Base-by-base conservation (phyloP, 35 echinoderm and acorn worm genomes). In the Apostichopus californicus region DNA sequence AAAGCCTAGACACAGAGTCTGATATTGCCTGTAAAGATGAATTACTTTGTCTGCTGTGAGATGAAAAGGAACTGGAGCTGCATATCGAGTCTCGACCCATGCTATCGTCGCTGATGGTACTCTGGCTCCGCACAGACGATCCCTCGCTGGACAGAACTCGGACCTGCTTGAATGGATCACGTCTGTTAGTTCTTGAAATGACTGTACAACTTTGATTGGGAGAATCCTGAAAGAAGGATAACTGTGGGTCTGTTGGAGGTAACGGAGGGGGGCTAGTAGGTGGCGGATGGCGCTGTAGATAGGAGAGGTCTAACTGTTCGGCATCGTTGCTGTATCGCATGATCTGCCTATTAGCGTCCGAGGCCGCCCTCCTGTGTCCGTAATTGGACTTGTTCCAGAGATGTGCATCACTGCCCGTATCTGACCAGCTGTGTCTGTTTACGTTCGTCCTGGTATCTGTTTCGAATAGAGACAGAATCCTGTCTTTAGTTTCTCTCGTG, bases 31-130 rank as follows among this genome's bases (percentile, higher is more conserved):
- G 17, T 53, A 82, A 57, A 82, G 80, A 82, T 53, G 80, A 82
- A 57, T 87, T 87, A 87, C 86, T 87, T 63, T 89, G 61, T 55
- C 86, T 89, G 15, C 61, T 72, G 55, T 59, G 81, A 58, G 81
- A 85, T 57, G 81, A 85, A 10, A 75, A 75, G 6, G 80, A 82
- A 57, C 60, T n/a, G 18, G 86, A 89, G 25, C 86, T 89, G 26
- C 86, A 89, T 34, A 64, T 89, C 4, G 86, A 89, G 15, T 89
- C 86, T n/a, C 86, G 71, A 11, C 86, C 86, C 86, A 89, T 89
- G 86, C 86, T 89, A 55, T 89, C 86, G 9, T 72, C 86, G 60
- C 86, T 89, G 63, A 89, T 73, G 8, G 86, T 89, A 55, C 86
- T 89, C 17, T 89, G 86, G 52, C 61, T 72, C 23, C 86, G 60